Evolutionary conservation across 2,797 vertebrate species (phyloP).

Genomic region (Takifugu ocellatus): DNA sequence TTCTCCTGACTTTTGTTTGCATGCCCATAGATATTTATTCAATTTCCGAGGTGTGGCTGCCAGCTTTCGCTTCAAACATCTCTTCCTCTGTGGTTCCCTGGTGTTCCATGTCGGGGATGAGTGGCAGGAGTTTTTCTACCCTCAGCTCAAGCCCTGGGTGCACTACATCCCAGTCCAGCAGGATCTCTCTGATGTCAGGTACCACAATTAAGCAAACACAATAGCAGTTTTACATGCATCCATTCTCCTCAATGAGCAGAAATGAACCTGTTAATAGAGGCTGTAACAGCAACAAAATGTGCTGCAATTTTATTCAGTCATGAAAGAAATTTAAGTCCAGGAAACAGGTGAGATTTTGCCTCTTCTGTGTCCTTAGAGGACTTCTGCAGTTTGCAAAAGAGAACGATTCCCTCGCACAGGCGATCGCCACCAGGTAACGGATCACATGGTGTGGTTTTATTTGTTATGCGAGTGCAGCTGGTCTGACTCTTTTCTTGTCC

Average conservation of each 20-base stretch:
- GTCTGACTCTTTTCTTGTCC: neutral
- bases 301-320: neutral
- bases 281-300: no score
- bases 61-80: constrained; percentile 96
- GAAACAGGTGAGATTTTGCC: neutral
- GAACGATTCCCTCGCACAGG: constrained; percentile 84
- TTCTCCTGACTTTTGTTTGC: no score
- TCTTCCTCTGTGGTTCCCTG: constrained; percentile 92
- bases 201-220: constrained; percentile 5
- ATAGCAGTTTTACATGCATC: neutral
- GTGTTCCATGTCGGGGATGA: constrained; percentile 94
- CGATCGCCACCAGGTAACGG: constrained; percentile 85
- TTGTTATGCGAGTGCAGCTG: neutral
- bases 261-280: no score
- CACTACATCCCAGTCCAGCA: constrained; percentile 91
- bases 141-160: constrained; percentile 91
- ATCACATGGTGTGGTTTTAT: neutral
- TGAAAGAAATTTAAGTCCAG: neutral
- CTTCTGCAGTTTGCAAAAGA: constrained; percentile 89
- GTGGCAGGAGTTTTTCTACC: constrained; percentile 97
- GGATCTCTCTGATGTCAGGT: constrained; percentile 92
- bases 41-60: constrained; percentile 97
- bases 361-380: constrained; percentile 72
- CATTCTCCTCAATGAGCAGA: no score
- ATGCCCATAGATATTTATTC: constrained; percentile 85